These are phyloP conservation scores for Zalophus californianus DNA, from an alignment of 2,797 vertebrate genomes.

Conservation along the genomic window DNA sequence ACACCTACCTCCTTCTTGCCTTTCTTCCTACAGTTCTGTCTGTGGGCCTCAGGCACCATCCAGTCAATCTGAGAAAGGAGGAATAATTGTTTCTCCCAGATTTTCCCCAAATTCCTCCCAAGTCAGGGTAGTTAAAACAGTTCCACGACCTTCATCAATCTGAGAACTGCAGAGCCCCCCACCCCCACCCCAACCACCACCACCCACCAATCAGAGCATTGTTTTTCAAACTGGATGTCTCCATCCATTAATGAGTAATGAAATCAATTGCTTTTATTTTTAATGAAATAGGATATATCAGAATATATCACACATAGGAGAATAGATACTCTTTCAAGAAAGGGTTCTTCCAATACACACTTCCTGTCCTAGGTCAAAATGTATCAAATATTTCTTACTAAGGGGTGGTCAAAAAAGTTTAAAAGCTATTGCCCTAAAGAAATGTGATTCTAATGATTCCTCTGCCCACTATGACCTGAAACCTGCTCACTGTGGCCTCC, in stretches of 20 bases:
- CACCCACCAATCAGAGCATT: neutral
- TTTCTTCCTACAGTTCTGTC: conserved; percentile 90
- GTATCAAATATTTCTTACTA: neutral
- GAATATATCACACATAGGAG: neutral
- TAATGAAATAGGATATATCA: conserved; percentile 43
- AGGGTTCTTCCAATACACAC: conserved; percentile 21
- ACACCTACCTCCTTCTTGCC: conserved; percentile 92
- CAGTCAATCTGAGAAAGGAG: conserved; percentile 89
- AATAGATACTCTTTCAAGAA: conserved; percentile 19
- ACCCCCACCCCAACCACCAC: neutral
- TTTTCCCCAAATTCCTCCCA: neutral
- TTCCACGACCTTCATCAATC: neutral
- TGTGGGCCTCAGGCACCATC: conserved; percentile 89
- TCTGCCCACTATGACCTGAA: conserved; percentile 37
- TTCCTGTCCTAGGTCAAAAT: neutral
- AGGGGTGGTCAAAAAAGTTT: neutral
- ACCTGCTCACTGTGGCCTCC: neutral
- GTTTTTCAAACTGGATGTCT: conserved; percentile 12
- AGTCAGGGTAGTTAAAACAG: neutral
- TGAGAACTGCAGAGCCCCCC: neutral
- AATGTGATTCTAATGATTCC: neutral
- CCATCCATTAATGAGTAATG: neutral
- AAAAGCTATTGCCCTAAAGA: neutral
- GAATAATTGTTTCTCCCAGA: neutral
- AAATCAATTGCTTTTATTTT: conserved; percentile 52